Evolutionary conservation across 2,797 vertebrate species (phyloP).

Genomic region (Ctenopoma multispine): DNA sequence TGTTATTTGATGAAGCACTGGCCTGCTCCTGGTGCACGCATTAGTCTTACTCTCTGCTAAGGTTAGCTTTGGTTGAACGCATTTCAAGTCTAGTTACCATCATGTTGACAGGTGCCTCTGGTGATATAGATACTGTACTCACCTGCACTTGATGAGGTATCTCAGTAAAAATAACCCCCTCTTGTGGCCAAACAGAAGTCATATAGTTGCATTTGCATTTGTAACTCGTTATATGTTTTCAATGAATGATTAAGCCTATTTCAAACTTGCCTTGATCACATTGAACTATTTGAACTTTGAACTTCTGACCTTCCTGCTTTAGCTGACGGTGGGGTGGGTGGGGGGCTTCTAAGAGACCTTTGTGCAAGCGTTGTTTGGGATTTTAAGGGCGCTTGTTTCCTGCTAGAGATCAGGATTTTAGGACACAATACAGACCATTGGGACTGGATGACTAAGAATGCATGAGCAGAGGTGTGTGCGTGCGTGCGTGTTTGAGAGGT

Average conservation of each 20-base stretch:
- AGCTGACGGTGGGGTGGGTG: constrained; percentile 48
- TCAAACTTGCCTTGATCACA: constrained; percentile 41
- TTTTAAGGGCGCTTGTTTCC: constrained; percentile 76
- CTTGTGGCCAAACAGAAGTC: constrained; percentile 29
- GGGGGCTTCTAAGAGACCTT: constrained; percentile 70
- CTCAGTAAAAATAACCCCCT: constrained; percentile 19
- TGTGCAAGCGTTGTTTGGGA: constrained; percentile 66
- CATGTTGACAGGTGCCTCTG: neutral
- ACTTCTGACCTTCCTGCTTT: constrained; percentile 57
- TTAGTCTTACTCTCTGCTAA: neutral
- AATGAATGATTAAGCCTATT: constrained; percentile 32
- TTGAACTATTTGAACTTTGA: constrained; percentile 72
- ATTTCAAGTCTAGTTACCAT: neutral
- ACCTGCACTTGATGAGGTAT: neutral
- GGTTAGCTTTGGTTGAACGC: neutral
- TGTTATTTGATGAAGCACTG: neutral
- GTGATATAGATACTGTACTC: neutral
- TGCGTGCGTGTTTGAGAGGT: constrained; percentile 47
- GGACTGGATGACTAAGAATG: constrained; percentile 72
- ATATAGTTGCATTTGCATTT: constrained; percentile 27
- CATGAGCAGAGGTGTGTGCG: constrained; percentile 46
- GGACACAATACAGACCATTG: constrained; percentile 73
- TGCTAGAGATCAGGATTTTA: constrained; percentile 75
- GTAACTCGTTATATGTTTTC: constrained; percentile 37
- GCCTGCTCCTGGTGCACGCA: too few relatives aligned